A percentile compares a stretch with the other conserved stretches of the same genome.
These are phyloP conservation scores for Drosophila arawakana DNA, from an alignment of 1,140 invertebrate genomes.

Conservation along the genomic window DNA sequence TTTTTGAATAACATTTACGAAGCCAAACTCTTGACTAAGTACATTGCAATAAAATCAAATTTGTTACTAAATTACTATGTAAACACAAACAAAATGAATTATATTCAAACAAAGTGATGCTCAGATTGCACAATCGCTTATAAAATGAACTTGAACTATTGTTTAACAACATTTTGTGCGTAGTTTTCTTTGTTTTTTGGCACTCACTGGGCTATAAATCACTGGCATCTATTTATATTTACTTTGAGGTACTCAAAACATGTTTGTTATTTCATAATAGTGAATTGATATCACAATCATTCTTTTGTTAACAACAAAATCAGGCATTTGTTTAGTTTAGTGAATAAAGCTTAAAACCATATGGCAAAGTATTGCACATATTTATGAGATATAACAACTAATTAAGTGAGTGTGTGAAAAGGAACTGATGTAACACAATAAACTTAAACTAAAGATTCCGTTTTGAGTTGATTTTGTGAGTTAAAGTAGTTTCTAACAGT, in stretches of 20 bases:
- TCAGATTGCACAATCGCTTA: background rate
- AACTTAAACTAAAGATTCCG: conserved; percentile 39
- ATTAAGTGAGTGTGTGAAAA: conserved; percentile 59
- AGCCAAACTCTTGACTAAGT: conserved; percentile 7
- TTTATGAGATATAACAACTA: conserved; percentile 36
- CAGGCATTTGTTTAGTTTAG: conserved; percentile 1
- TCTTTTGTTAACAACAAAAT: conserved; percentile 27
- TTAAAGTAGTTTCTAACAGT: conserved; percentile 40
- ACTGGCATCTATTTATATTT: conserved; percentile 8
- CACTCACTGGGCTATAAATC: conserved; percentile 38
- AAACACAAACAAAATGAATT: conserved; percentile 13
- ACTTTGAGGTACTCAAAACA: background rate
- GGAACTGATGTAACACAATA: conserved; percentile 70
- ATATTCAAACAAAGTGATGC: background rate
- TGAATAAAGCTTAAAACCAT: conserved; percentile 69
- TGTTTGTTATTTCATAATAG: background rate
- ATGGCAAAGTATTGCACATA: conserved; percentile 33
- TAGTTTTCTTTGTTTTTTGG: conserved; percentile 35
- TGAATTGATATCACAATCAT: conserved; percentile 28
- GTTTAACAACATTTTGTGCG: conserved; percentile 36
- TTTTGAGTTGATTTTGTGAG: conserved; percentile 30
- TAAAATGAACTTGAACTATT: background rate
- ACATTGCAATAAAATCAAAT: conserved; percentile 14
- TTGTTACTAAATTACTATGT: background rate
- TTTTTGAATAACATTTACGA: conserved; percentile 10